These are phyloP conservation scores for Cephalopterus ornatus DNA, from an alignment of 2,113 vertebrate species.

Conservation along the genomic window DNA sequence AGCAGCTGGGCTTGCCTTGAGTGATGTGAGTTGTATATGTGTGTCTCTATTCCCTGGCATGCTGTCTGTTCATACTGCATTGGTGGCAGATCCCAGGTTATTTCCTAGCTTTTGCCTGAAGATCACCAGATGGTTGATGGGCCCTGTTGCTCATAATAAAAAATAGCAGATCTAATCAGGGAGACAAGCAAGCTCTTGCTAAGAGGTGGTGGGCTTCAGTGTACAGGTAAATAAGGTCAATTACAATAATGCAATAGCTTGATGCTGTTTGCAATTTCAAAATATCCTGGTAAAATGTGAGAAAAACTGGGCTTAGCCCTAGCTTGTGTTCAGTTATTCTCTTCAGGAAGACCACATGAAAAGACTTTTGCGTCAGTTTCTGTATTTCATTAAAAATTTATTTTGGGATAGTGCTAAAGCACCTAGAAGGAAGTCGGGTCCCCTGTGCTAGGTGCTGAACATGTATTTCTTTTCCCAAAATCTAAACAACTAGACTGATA, in stretches of 20 bases:
- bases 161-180: not conserved
- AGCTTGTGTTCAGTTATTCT: not conserved
- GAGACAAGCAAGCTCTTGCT: not conserved
- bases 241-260: not conserved
- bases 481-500: not conserved
- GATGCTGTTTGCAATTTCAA: not conserved
- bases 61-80: rapidly evolving
- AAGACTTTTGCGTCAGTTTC: not conserved
- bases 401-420: not conserved
- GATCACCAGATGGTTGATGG: not conserved
- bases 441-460: not conserved
- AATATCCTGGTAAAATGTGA: not conserved
- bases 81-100: not conserved
- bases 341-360: not conserved
- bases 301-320: not conserved
- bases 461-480: not conserved
- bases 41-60: rapidly evolving
- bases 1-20: rapidly evolving
- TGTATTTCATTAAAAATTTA: not conserved
- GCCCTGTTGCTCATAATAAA: not conserved
- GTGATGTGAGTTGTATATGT: rapidly evolving
- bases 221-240: not conserved
- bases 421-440: not conserved
- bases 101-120: not conserved
- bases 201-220: not conserved